Conservation (phyloP, 2,888 invertebrate species). For the Trachelus tabidus region DNA sequence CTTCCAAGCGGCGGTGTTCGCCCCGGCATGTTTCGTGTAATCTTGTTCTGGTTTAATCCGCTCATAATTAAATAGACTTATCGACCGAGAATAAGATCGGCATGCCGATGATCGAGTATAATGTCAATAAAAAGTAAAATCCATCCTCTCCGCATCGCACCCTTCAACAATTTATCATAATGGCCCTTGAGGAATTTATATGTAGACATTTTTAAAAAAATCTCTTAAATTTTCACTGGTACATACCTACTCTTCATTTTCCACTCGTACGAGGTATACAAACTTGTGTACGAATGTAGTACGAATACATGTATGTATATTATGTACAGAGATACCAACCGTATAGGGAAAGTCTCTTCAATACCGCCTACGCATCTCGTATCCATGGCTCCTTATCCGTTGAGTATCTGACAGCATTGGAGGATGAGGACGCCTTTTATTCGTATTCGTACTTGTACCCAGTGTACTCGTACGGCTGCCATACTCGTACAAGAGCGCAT, state of each 20-base stretch:
- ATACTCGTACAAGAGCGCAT: neutral
- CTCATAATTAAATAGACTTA: neutral
- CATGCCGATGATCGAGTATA: neutral
- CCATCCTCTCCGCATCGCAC: neutral
- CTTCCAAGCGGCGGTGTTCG: neutral
- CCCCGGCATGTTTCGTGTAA: neutral
- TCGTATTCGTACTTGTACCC: neutral
- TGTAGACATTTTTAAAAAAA: neutral
- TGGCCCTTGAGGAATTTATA: neutral
- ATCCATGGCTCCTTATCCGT: neutral
- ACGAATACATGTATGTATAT: neutral
- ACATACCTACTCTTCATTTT: neutral
- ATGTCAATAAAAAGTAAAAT: neutral
- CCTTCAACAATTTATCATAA: neutral
- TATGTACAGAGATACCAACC: neutral
- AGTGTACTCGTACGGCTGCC: neutral
- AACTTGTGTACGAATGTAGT: neutral
- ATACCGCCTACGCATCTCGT: constrained; percentile 14
- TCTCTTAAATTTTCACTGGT: neutral
- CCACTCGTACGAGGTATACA: neutral
- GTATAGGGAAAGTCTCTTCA: constrained; percentile 6
- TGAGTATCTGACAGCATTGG: neutral
- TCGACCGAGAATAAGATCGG: neutral
- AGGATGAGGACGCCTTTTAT: neutral
- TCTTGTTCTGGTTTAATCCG: neutral